Evolutionary conservation across 2,888 invertebrate species (phyloP).

Genomic region (Sphinx pinastri): DNA sequence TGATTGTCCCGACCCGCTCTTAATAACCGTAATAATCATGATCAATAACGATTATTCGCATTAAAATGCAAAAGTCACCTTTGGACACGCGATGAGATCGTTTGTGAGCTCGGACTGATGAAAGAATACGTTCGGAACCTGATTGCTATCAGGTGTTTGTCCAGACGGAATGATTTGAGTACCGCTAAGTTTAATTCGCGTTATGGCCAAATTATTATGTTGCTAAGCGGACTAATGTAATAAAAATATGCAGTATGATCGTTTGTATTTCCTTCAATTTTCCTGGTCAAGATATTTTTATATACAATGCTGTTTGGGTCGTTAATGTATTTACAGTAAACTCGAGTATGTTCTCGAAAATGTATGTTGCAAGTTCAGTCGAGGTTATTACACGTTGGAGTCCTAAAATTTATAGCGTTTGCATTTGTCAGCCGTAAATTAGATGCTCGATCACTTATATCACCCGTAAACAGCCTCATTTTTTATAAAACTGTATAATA

Average conservation of each 20-base stretch:
- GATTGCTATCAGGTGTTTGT: constrained; percentile 38
- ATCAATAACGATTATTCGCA: constrained; percentile 58
- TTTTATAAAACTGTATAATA: too few species aligned
- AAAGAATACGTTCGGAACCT: constrained; percentile 46
- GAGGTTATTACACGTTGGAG: constrained; percentile 5
- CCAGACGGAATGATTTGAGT: constrained; percentile 27
- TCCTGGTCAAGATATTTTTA: too few species aligned
- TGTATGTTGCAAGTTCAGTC: not conserved
- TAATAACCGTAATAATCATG: constrained; percentile 49
- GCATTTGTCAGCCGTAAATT: constrained; percentile 6
- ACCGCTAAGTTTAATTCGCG: constrained; percentile 26
- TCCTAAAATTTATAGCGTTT: not conserved
- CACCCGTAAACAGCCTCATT: not conserved
- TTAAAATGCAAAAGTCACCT: constrained; percentile 65
- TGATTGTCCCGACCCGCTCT: constrained; percentile 32
- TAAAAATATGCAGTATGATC: too few species aligned
- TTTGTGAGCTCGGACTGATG: constrained; percentile 40
- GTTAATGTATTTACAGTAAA: not conserved
- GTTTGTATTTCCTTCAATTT: too few species aligned
- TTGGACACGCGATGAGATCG: constrained; percentile 50
- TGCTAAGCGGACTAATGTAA: not conserved
- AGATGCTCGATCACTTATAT: not conserved
- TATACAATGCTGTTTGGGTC: too few species aligned
- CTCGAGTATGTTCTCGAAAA: not conserved
- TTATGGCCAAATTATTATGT: not conserved